phyloP scores from a whole-genome alignment of 53 echinoderm and acorn worm genomes.

The Pentamera pediparva region DNA sequence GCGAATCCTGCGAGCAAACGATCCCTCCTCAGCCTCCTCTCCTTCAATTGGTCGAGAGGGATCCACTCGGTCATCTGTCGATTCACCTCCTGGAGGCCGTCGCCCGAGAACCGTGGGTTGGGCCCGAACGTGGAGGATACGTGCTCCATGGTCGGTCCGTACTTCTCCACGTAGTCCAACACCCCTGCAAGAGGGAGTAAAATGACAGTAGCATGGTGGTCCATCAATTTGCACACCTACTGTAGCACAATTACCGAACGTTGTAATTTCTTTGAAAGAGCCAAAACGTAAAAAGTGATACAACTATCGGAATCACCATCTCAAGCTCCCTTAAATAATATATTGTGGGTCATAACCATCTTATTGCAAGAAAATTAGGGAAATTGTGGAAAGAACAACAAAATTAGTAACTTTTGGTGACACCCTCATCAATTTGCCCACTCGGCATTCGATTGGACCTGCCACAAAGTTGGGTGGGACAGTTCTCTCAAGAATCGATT shows the following conservation, averaged over 20 bases:
- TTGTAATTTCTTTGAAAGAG: no score
- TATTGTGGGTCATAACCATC: no score
- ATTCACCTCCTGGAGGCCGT: conserved; percentile 41
- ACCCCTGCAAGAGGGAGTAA: conserved; percentile 37
- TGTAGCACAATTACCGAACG: background rate
- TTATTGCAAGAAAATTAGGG: no score
- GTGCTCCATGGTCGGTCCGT: conserved; percentile 41
- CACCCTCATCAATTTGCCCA: no score
- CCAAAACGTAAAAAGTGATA: no score
- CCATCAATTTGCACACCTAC: background rate
- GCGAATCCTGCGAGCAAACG: conserved; percentile 60
- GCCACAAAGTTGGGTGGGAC: no score
- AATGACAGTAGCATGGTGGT: background rate
- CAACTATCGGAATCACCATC: no score
- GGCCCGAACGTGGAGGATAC: conserved; percentile 64
- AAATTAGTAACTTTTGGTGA: no score
- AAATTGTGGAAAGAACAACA: no score
- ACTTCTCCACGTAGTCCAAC: conserved; percentile 68
- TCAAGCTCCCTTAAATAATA: no score
- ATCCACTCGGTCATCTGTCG: conserved; percentile 46
- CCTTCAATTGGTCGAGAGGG: conserved; percentile 72
- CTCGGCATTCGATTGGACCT: no score
- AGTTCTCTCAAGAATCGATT: no score
- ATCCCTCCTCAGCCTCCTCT: conserved; percentile 72
- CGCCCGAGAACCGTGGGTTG: conserved; percentile 55